A percentile compares a stretch with the other conserved stretches of the same genome.
Conservation (phyloP, 1,140 invertebrate genomes). For the Sycophaga agraensis region DNA sequence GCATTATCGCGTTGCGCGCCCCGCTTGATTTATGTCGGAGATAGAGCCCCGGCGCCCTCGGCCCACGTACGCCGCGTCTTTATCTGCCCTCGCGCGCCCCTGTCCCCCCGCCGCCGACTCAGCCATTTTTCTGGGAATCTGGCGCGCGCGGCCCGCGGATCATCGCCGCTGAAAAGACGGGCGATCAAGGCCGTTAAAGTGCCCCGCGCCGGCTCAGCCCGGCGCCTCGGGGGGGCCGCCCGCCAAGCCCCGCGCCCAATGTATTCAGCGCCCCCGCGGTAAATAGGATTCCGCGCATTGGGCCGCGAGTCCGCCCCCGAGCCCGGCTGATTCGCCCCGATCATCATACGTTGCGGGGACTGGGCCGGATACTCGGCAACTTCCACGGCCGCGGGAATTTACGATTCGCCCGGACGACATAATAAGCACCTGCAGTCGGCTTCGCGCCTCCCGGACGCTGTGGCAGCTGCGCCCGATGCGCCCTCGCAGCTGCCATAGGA, state of each 20-base stretch:
- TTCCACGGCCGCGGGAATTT: no score
- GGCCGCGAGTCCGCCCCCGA: not conserved
- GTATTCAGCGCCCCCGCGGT: no score
- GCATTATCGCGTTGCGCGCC: conserved; percentile 36
- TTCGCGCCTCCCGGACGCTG: no score
- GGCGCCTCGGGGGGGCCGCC: no score
- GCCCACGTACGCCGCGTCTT: not conserved
- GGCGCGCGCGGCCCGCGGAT: not conserved
- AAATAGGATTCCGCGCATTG: no score
- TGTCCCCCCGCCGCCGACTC: not conserved
- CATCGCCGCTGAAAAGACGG: conserved; percentile 2
- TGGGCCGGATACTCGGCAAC: not conserved
- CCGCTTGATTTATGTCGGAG: conserved; percentile 40
- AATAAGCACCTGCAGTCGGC: no score
- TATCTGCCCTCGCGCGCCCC: not conserved
- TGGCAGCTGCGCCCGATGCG: no score
- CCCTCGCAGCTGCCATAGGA: no score
- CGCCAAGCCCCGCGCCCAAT: no score
- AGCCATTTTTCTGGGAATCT: conserved; percentile 20
- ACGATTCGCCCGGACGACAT: no score
- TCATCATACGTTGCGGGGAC: not conserved
- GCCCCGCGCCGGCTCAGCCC: not conserved
- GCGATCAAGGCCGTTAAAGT: conserved; percentile 17
- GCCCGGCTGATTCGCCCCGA: not conserved
- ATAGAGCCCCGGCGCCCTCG: conserved; percentile 20